phyloP scores from a whole-genome alignment of 2,888 invertebrate species.

The Drosophila antonietae region DNA sequence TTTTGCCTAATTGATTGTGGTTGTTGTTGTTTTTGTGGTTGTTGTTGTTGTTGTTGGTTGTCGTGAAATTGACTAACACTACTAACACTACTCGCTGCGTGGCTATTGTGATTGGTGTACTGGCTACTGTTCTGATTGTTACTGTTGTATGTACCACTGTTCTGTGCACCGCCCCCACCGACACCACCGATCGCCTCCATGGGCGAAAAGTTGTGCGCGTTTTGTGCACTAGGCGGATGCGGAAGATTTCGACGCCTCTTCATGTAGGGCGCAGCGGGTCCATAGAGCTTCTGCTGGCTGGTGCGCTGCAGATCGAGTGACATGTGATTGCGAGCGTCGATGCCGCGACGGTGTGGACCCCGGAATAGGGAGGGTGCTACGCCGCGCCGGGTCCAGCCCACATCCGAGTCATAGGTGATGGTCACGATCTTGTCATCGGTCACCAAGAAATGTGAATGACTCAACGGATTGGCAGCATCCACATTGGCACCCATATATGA shows the following conservation, averaged over 20 bases:
- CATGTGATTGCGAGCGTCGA: conserved; percentile 80
- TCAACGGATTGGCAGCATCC: conserved; percentile 82
- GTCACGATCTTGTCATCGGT: conserved; percentile 85
- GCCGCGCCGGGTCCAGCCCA: conserved; percentile 84
- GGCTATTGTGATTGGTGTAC: conserved; percentile 56
- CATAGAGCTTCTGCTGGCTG: conserved; percentile 82
- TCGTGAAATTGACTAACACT: conserved; percentile 68
- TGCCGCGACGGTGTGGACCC: conserved; percentile 75
- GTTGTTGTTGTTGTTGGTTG: conserved; percentile 36
- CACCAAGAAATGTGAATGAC: conserved; percentile 84
- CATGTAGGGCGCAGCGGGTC: conserved; percentile 81
- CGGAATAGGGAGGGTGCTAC: conserved; percentile 82
- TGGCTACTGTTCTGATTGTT: conserved; percentile 45
- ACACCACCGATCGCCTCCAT: conserved; percentile 63
- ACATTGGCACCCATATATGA: conserved; percentile 83
- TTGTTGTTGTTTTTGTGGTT: conserved; percentile 55
- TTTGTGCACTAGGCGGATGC: conserved; percentile 83
- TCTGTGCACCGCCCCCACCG: conserved; percentile 53
- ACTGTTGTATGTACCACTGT: conserved; percentile 45
- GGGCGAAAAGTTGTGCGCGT: conserved; percentile 83
- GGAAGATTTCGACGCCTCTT: conserved; percentile 82
- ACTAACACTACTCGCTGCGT: conserved; percentile 77
- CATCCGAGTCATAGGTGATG: conserved; percentile 85
- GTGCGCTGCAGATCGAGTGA: conserved; percentile 83
- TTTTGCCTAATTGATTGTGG: conserved; percentile 82